These are phyloP conservation scores for Acrocephalus arundinaceus DNA, from an alignment of 2,113 vertebrate genomes.

Conservation along the genomic window DNA sequence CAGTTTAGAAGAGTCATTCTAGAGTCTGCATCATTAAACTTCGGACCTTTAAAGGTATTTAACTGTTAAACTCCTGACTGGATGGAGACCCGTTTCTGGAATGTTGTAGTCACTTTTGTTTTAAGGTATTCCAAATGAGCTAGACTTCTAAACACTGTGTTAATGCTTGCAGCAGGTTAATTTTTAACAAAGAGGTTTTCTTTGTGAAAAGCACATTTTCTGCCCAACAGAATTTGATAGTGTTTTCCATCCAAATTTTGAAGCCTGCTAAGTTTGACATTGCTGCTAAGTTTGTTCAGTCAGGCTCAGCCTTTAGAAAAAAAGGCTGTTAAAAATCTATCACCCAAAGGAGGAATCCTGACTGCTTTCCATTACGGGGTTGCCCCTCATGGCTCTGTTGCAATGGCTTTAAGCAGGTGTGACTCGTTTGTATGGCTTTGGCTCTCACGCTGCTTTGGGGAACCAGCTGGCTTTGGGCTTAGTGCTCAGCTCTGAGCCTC, in stretches of 20 bases:
- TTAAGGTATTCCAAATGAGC: constrained; percentile 17
- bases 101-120: constrained; percentile 27
- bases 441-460: background rate
- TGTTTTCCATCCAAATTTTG: background rate
- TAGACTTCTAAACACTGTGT: background rate
- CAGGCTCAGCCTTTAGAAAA: background rate
- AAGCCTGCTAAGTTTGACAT: background rate
- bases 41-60: constrained; percentile 28
- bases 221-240: background rate
- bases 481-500: background rate
- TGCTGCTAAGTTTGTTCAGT: background rate
- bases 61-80: constrained; percentile 25
- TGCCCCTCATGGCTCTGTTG: background rate
- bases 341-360: background rate
- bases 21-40: constrained; percentile 19
- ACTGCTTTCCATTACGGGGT: background rate
- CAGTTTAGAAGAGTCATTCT: constrained; percentile 1
- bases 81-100: background rate
- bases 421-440: background rate
- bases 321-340: background rate
- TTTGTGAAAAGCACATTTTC: background rate
- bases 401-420: background rate
- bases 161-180: constrained; percentile 30
- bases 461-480: background rate
- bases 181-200: constrained; percentile 40